Evolutionary conservation across 2,888 invertebrate species (phyloP), one percentile per base, ranked within the genome.

Genomic region (Ceramica pisi): DNA sequence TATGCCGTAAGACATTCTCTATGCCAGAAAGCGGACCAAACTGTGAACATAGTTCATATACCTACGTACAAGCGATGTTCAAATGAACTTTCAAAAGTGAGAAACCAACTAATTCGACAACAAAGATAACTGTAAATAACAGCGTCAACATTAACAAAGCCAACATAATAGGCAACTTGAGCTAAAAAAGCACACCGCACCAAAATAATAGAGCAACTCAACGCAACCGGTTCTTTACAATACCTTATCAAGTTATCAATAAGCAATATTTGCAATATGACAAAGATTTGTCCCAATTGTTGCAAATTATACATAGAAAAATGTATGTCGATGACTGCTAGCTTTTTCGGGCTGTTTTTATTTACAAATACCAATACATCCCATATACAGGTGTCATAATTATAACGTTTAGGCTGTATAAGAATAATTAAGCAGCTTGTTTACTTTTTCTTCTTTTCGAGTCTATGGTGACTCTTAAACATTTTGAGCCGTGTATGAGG

Each of bases 131-230:
- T 67, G 66, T 66, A 62, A 51, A 41, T 44, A 50, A 35, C 26
- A 48, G 51, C 53, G 75, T 48, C 51, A 46, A 73, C 67, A 73
- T 50, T 67, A 76, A 67, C 55, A 61, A 61, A 61, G 21, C 50
- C 35, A 31, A 67, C 35, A 12, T 76, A 68, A 44, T 26, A 50
- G 48, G n/a, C 56, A 26, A 61, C 44, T 61, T 76, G 69, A 68
- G 21, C 55, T 59, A 73, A 55, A 78, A 73, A 67, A 73, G 12
- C 76, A 68, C 48, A 56, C 21, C 55, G 44, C 68, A 26, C 61
- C 62, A 44, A 55, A 44, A 55, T 71, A 71, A 64, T 57, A 31
- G 76, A 23, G 44, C 56, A 57, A 51, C 46, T 65, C 59, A 44
- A n/a, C 44, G 57, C 26, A 71, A 61, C 59, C 68, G 51, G 53